Evolutionary conservation across 2,113 vertebrate genomes (phyloP), one percentile per base, ranked within the genome.

Genomic region (Calyptomena viridis): DNA sequence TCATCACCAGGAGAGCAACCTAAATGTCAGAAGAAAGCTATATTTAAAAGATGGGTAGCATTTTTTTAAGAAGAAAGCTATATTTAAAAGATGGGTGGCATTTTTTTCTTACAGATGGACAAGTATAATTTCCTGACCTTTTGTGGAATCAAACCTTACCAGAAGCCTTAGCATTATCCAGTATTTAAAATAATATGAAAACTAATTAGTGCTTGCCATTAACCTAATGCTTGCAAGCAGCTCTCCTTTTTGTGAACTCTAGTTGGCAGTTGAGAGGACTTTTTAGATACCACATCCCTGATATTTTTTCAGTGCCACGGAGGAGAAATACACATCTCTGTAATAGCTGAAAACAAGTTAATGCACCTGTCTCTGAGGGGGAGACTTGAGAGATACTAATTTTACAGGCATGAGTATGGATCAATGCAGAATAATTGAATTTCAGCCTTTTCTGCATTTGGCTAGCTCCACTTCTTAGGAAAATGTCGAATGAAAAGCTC

Each of bases 381-480:
- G 39, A 44, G 24, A 6, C 4, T 59, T 52, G 37, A 71, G 56
- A 83, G 35, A 37, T 67, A 73, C 27, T 59, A 44, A 64, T 96
- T 90, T 80, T 87, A 56, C 66, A 79, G 79, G 12, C 82, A 44
- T 50, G 39, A 50, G 52, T 59, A 42, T 88, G 42, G 50, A 80
- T 92, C 79, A 84, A n/a, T 67, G 49, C 46, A 68, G 72, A 73
- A 63, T 79, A 80, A 94, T 56, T 92, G 59, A 81, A 55, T 94
- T 84, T 75, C 62, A 94, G 49, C 66, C 47, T 89, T 85, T 83
- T 94, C 71, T 88, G 77, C 44, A 79, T 95, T 87, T 91, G 87
- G n/a, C 80, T 84, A 60, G n/a, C 76, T 92, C 33, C 35, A 15
- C 30, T 89, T 89, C 66, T 52, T 82, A 53, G 22, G 60, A 78